Evolutionary conservation across 2,113 vertebrate genomes (phyloP).

Genomic region (Dasyprocta punctata): DNA sequence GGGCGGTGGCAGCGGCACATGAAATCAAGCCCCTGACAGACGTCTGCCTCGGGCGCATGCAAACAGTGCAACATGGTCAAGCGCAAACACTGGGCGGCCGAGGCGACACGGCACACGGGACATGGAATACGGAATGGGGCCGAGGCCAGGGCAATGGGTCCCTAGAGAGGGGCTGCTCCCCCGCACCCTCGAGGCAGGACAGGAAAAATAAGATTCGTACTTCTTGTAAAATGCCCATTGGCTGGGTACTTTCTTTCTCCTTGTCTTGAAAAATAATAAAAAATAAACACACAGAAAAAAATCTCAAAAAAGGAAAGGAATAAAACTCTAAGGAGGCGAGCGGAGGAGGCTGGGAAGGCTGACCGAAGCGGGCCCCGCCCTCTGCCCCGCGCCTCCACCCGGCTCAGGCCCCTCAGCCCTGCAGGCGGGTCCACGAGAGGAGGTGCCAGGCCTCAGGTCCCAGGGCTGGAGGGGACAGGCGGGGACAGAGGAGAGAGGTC

Average conservation of each 20-base stretch:
- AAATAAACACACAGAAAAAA: slow-evolving; percentile 79
- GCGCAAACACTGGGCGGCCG: slow-evolving; percentile 87
- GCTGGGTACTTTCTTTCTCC: slow-evolving; percentile 80
- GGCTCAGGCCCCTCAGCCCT: background rate
- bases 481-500: slow-evolving; percentile 66
- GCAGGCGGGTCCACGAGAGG: slow-evolving; percentile 44
- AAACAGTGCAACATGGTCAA: slow-evolving; percentile 89
- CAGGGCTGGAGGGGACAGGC: slow-evolving; percentile 55
- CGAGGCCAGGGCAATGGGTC: slow-evolving; percentile 67
- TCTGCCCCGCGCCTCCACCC: background rate
- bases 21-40: slow-evolving; percentile 95
- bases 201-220: slow-evolving; percentile 89
- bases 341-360: background rate
- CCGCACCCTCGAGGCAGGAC: slow-evolving; percentile 79
- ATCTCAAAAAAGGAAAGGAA: slow-evolving; percentile 75
- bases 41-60: slow-evolving; percentile 95
- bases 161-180: slow-evolving; percentile 55
- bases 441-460: slow-evolving; percentile 20
- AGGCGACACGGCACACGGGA: slow-evolving; percentile 71
- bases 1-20: slow-evolving; percentile 88
- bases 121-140: slow-evolving; percentile 34
- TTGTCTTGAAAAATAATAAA: slow-evolving; percentile 86
- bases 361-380: background rate
- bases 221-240: slow-evolving; percentile 88
- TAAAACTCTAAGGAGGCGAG: slow-evolving; percentile 73